Conservation (phyloP, 2,888 invertebrate genomes). For the Iselma pallidipennis region DNA sequence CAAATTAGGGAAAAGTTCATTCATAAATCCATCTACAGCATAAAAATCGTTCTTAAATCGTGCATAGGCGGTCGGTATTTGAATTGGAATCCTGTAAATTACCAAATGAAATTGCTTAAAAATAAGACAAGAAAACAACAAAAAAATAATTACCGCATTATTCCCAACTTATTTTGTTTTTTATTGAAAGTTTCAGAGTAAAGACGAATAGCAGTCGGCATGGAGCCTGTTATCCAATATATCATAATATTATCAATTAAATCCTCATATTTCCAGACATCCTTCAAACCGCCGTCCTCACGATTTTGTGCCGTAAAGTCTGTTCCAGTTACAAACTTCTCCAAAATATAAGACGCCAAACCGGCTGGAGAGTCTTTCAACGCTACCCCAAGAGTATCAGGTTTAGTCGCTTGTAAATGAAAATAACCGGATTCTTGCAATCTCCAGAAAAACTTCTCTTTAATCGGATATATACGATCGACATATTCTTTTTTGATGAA, state of each 20-base stretch:
- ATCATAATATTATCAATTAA: conserved; percentile 78
- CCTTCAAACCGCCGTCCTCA: conserved; percentile 68
- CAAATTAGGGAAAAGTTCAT: conserved; percentile 66
- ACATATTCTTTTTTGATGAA: conserved; percentile 55
- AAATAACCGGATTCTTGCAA: conserved; percentile 65
- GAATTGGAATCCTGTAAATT: conserved; percentile 63
- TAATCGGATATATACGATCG: conserved; percentile 60
- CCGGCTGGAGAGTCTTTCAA: conserved; percentile 81
- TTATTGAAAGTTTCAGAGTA: conserved; percentile 66
- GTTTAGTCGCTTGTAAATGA: conserved; percentile 86
- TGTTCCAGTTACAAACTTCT: conserved; percentile 83
- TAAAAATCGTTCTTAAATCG: conserved; percentile 72
- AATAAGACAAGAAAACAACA: no score
- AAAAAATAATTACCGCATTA: conserved; percentile 9
- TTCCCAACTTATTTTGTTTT: conserved; percentile 21
- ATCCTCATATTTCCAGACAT: conserved; percentile 70
- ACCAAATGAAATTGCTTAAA: neutral
- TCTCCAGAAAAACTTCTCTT: conserved; percentile 48
- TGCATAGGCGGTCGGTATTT: conserved; percentile 74
- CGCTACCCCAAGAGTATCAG: conserved; percentile 79
- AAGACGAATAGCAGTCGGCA: conserved; percentile 74
- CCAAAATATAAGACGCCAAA: conserved; percentile 86
- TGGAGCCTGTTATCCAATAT: conserved; percentile 75
- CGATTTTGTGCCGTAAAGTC: conserved; percentile 56
- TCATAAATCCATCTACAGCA: conserved; percentile 62